A percentile compares a stretch with the other conserved stretches of the same genome.
phyloP scores from a whole-genome alignment of 1,140 invertebrate species.

The Drosophila tristis region DNA sequence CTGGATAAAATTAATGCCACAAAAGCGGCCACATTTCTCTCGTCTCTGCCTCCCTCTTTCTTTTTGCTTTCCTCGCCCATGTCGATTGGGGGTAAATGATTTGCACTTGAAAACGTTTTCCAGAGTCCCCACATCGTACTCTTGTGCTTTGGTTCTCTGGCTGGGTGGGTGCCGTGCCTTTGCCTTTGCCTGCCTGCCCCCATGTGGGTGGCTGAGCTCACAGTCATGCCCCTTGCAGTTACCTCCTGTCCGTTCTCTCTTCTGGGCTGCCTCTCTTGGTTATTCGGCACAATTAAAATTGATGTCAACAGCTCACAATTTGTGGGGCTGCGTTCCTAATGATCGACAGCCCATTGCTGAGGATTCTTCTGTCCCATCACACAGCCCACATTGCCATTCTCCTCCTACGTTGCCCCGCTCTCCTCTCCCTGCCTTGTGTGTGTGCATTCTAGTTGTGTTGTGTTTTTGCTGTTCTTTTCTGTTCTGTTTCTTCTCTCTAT shows the following conservation, averaged over 20 bases:
- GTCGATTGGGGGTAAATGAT: conserved; percentile 59
- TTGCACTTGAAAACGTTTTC: conserved; percentile 63
- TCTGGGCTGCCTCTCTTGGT: too few species aligned
- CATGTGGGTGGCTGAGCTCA: too few species aligned
- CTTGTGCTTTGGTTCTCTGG: background rate
- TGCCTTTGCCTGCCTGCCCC: too few species aligned
- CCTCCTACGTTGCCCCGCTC: conserved; percentile 3
- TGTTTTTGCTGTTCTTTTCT: background rate
- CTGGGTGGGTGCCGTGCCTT: background rate
- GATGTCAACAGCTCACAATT: conserved; percentile 73
- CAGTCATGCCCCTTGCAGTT: too few species aligned
- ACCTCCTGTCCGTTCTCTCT: too few species aligned
- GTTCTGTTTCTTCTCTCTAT: conserved; percentile 6
- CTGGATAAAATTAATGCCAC: conserved; percentile 78
- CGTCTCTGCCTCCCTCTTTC: background rate
- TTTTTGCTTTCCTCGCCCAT: conserved; percentile 34
- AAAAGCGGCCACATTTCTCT: conserved; percentile 26
- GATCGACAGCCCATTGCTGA: conserved; percentile 50
- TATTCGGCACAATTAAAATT: conserved; percentile 73
- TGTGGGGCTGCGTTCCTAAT: conserved; percentile 37
- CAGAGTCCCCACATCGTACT: conserved; percentile 4
- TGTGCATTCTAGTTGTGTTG: conserved; percentile 27
- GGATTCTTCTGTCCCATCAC: conserved; percentile 14
- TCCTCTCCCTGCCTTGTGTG: background rate
- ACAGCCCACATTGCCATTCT: conserved; percentile 1